Evolutionary conservation across 2,888 invertebrate genomes (phyloP).

Genomic region (Tricholauxania praeusta): DNA sequence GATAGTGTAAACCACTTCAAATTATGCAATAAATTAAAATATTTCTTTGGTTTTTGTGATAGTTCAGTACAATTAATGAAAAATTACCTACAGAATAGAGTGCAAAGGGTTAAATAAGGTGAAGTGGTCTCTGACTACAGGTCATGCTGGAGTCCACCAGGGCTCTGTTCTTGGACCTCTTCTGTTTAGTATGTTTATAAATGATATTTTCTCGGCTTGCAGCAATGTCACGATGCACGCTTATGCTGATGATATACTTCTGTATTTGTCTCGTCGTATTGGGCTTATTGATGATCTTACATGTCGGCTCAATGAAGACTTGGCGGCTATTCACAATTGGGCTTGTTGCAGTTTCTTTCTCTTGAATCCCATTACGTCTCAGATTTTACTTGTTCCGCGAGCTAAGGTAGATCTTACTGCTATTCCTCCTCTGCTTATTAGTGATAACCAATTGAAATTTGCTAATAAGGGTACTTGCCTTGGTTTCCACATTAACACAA

Average conservation of each 20-base stretch:
- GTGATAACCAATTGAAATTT: neutral
- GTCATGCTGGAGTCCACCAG: constrained; percentile 7
- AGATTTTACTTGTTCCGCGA: neutral
- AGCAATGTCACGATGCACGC: constrained; percentile 11
- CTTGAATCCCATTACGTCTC: constrained; percentile 10
- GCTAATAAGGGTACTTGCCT: constrained; percentile 1
- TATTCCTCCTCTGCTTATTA: neutral
- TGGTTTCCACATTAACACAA: neutral
- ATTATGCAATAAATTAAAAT: constrained; percentile 9
- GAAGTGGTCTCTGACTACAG: neutral
- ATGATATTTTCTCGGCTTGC: constrained; percentile 12
- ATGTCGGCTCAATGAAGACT: constrained; percentile 20
- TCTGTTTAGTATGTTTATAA: too few relatives aligned
- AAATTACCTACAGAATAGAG: neutral
- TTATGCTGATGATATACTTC: constrained; percentile 29
- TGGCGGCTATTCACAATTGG: neutral
- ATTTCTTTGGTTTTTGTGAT: constrained; percentile 23
- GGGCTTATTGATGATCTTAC: constrained; percentile 1
- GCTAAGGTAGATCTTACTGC: too few relatives aligned
- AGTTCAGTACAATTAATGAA: neutral
- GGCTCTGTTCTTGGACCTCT: constrained; percentile 23
- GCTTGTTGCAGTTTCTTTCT: neutral
- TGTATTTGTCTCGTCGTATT: too few relatives aligned
- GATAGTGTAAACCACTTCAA: neutral
- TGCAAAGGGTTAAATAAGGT: constrained; percentile 3